These are phyloP conservation scores for Julus scandinavius DNA, from an alignment of 2,888 invertebrate species.

Conservation along the genomic window DNA sequence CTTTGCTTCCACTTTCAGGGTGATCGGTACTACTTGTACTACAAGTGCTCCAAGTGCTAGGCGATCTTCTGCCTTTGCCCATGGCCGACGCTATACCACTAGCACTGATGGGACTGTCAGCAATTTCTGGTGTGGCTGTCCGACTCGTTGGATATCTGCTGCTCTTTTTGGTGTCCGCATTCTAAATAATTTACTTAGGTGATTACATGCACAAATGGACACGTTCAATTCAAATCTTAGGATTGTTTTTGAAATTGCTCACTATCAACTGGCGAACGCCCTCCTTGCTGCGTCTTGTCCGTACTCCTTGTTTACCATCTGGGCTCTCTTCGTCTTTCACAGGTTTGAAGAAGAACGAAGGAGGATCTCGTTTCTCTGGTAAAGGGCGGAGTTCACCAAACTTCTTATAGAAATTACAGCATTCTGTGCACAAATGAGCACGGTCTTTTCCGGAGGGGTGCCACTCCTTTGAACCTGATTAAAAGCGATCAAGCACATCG, in stretches of 20 bases:
- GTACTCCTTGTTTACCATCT: slow-evolving; percentile 64
- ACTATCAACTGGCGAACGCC: slow-evolving; percentile 59
- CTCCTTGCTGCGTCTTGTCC: slow-evolving; percentile 66
- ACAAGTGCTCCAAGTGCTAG: slow-evolving; percentile 64
- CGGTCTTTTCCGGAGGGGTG: slow-evolving; percentile 79
- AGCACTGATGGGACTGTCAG: slow-evolving; percentile 61
- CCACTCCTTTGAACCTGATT: slow-evolving; percentile 76
- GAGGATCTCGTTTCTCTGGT: slow-evolving; percentile 65
- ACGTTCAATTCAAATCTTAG: background rate
- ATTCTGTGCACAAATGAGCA: slow-evolving; percentile 78
- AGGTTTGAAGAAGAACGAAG: slow-evolving; percentile 67
- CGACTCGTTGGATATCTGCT: slow-evolving; percentile 55
- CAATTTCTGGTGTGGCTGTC: slow-evolving; percentile 62
- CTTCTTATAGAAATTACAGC: slow-evolving; percentile 79
- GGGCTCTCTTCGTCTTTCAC: slow-evolving; percentile 65
- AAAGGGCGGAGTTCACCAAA: slow-evolving; percentile 75
- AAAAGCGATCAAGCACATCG: slow-evolving; percentile 56
- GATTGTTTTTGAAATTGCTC: background rate
- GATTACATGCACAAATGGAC: background rate
- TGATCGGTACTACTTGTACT: slow-evolving; percentile 64
- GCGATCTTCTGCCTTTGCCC: slow-evolving; percentile 64
- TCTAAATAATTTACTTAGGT: background rate
- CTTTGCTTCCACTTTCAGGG: slow-evolving; percentile 58
- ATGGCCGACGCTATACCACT: slow-evolving; percentile 59
- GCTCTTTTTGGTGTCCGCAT: slow-evolving; percentile 48